Conservation (phyloP, 1,140 invertebrate genomes). For the Rhopalosiphum maidis region DNA sequence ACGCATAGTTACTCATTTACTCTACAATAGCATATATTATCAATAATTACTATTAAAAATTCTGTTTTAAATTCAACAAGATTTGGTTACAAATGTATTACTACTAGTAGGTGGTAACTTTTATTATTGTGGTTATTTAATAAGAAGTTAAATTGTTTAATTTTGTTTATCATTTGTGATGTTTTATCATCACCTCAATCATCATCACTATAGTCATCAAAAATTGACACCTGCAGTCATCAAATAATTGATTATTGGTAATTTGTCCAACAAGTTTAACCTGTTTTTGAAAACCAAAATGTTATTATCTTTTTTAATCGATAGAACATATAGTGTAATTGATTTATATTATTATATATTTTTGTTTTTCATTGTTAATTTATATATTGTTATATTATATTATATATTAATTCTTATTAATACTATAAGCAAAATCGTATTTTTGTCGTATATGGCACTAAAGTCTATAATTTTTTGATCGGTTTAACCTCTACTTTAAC, state of each 20-base stretch:
- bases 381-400: not conserved
- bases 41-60: not conserved
- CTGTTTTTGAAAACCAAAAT: not conserved
- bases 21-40: not conserved
- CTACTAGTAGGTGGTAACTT: not conserved
- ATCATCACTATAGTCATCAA: not conserved
- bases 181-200: not conserved
- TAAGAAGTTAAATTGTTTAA: not conserved
- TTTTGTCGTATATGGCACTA: not conserved
- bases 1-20: too few species aligned
- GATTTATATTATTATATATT: not conserved
- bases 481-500: too few species aligned
- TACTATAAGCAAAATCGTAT: not conserved
- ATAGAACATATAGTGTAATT: not conserved
- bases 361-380: not conserved
- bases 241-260: not conserved
- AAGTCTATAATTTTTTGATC: not conserved
- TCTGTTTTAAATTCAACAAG: not conserved
- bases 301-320: not conserved
- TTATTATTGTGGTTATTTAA: not conserved
- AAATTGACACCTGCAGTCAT: not conserved
- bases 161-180: not conserved
- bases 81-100: not conserved
- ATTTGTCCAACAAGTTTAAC: slow-evolving; percentile 22
- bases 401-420: not conserved